phyloP scores from a whole-genome alignment of 2,797 vertebrate species.

The Semaprochilodus insignis region DNA sequence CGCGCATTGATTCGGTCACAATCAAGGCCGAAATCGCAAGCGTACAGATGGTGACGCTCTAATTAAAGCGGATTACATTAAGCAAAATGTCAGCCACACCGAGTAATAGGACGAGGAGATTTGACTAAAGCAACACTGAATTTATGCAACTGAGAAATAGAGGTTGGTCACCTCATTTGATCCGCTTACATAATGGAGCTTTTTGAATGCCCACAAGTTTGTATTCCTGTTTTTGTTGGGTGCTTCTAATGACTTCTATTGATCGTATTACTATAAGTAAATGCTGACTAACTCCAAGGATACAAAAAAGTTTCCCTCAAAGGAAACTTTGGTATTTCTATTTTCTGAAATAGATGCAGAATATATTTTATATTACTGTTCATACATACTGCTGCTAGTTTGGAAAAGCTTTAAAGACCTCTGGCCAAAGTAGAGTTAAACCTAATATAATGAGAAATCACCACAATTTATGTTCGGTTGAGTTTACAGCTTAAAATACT shows the following conservation, averaged over 20 bases:
- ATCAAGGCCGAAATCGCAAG: constrained; percentile 61
- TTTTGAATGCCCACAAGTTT: neutral
- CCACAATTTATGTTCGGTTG: too few relatives aligned
- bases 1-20: constrained; percentile 57
- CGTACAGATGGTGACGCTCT: constrained; percentile 57
- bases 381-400: too few relatives aligned
- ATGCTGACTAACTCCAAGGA: too few relatives aligned
- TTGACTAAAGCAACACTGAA: constrained; percentile 1
- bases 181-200: neutral
- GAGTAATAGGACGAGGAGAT: constrained; percentile 36
- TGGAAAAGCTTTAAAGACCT: too few relatives aligned
- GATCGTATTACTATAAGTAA: too few relatives aligned
- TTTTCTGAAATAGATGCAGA: too few relatives aligned
- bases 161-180: constrained; percentile 20
- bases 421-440: too few relatives aligned
- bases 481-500: too few relatives aligned
- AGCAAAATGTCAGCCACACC: constrained; percentile 44
- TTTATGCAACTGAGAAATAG: constrained; percentile 26
- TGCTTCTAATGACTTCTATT: neutral
- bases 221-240: neutral
- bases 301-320: too few relatives aligned
- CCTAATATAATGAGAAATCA: too few relatives aligned
- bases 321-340: too few relatives aligned
- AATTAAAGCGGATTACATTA: constrained; percentile 60
- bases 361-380: too few relatives aligned